Base-by-base conservation (phyloP, 1,140 invertebrate species). In the Orussus abietinus region DNA sequence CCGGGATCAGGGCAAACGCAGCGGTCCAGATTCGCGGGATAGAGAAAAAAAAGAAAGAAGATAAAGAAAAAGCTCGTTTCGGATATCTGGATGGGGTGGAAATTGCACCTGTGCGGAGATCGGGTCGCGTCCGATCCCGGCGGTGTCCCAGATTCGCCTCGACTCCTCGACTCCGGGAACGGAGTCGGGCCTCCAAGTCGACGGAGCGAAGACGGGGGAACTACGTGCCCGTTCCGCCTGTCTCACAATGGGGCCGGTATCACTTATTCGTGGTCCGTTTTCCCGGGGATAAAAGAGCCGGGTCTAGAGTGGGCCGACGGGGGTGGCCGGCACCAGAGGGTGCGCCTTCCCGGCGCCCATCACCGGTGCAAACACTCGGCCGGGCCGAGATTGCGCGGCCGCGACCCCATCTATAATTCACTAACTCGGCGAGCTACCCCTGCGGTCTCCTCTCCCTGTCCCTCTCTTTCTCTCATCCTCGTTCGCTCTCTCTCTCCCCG, bases 331-430 rank as follows among this genome's bases (percentile, higher is more conserved):
- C n/a, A n/a, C n/a, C n/a, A 21, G 40, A 25, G 46, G 47, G 52
- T 46, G 41, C 47, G 48, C 51, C 51, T 51, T 58, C 53, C 55
- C 42, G 51, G 52, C 55, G 55, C 54, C 66, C 57, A 71, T 72
- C 69, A 72, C 54, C 55, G 63, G 57, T 49, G 71, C 62, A 72
- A 71, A 70, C 67, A 72, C 61, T 57, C 60, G 48, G 48, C 45
- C 21, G n/a, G 47, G 54, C 47, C 51, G 66, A 69, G 66, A 73
- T 71, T 70, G 69, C 67, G 62, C 59, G 60, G 42, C 59, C 61
- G 52, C 68, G 58, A 63, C 56, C 59, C 62, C 56, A 69, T 72
- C 53, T 69, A 70, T 74, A 70, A 72, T 74, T 74, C 64, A 71
- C 42, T 42, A 52, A 45, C 45, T 51, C 41, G 44, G 42, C 36